phyloP scores from a whole-genome alignment of 1,140 invertebrate genomes.

The Hylaeus volcanicus region DNA sequence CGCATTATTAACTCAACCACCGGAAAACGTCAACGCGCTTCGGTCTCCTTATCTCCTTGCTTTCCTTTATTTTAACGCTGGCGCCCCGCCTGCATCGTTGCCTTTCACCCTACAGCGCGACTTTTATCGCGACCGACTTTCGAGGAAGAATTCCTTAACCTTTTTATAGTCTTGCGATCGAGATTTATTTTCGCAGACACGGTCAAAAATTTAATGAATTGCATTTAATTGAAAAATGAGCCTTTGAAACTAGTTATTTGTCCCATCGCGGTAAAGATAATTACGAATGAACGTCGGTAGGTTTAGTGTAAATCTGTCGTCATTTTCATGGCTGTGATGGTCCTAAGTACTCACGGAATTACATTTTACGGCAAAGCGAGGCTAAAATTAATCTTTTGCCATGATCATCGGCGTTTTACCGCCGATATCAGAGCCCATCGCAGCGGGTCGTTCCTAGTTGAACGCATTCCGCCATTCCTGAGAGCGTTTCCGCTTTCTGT shows the following conservation, averaged over 20 bases:
- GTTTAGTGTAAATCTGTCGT: too few relatives aligned
- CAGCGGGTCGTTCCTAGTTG: not conserved
- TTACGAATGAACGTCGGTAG: too few relatives aligned
- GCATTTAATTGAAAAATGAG: too few relatives aligned
- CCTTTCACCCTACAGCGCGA: conserved; percentile 22
- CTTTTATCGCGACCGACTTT: conserved; percentile 28
- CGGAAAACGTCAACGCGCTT: conserved; percentile 77
- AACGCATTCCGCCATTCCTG: not conserved
- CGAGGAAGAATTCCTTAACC: not conserved
- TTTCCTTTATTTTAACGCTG: conserved; percentile 73
- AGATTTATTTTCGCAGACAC: too few relatives aligned
- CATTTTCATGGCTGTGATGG: too few relatives aligned
- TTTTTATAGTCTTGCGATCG: too few relatives aligned
- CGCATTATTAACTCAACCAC: conserved; percentile 80
- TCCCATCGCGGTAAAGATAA: too few relatives aligned
- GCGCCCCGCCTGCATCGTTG: conserved; percentile 12
- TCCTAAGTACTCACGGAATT: too few relatives aligned
- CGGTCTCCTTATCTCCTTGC: conserved; percentile 58
- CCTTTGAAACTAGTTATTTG: too few relatives aligned
- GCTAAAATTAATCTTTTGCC: not conserved
- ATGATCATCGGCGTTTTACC: not conserved
- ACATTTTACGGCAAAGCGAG: too few relatives aligned
- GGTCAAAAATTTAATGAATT: too few relatives aligned
- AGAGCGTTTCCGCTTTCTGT: conserved; percentile 10
- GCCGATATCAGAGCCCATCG: not conserved